Evolutionary conservation across 2,797 vertebrate species (phyloP).

Genomic region (Sebastes melanostomus): DNA sequence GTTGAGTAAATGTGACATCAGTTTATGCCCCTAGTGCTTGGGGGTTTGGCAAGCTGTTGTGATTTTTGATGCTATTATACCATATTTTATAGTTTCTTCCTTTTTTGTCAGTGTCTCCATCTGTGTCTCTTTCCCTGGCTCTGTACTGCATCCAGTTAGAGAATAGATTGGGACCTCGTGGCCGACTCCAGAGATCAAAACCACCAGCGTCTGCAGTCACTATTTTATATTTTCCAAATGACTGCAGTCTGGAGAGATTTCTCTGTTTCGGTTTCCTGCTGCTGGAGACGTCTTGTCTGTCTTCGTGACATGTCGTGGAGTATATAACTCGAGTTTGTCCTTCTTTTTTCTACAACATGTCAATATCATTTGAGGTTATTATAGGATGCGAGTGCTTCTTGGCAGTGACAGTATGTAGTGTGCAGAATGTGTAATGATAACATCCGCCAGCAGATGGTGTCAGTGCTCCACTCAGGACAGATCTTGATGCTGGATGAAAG

Average conservation of each 20-base stretch:
- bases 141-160: conserved; percentile 29
- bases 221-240: conserved; percentile 49
- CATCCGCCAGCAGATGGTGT: conserved; percentile 66
- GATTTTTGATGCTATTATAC: conserved; percentile 3
- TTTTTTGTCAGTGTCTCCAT: not conserved
- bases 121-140: conserved; percentile 25
- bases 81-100: not conserved
- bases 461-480: conserved; percentile 51
- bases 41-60: conserved; percentile 14
- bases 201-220: conserved; percentile 15
- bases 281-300: conserved; percentile 8
- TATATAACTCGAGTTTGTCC: not conserved
- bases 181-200: conserved; percentile 45
- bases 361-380: not conserved
- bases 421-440: conserved; percentile 30
- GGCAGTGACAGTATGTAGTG: not conserved
- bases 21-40: not conserved
- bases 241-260: conserved; percentile 26
- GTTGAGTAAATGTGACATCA: not conserved
- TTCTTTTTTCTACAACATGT: not conserved
- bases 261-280: conserved; percentile 4
- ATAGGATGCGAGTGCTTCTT: not conserved
- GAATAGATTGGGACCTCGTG: conserved; percentile 39
- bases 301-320: not conserved
- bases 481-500: not conserved